Evolutionary conservation across 2,113 vertebrate genomes (phyloP), one percentile per base, ranked within the genome.

Genomic region (Forbesichthys papilliferus): DNA sequence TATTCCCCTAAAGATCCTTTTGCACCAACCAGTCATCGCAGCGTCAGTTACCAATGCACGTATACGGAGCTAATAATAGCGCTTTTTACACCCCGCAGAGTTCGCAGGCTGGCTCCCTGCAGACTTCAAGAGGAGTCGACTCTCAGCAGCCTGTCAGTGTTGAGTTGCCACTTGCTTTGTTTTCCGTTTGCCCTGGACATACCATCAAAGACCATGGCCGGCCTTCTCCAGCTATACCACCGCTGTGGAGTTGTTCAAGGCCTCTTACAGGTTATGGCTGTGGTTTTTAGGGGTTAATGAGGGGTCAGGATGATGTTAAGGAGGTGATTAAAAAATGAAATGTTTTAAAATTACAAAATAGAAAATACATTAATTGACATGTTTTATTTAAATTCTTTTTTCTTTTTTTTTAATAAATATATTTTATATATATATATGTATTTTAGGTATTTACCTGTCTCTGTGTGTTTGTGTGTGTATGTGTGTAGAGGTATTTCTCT

Each of bases 111-210:
- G 77, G 61, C 75, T 57, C 74, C 69, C 3, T 70, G 61, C 48
- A 80, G 65, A 18, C 47, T 3, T 10, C 84, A 84, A 66, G 72
- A 66, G 63, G 81, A 81, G 69, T 66, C 34, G 63, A 83, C 59
- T 79, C 57, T 53, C n/a, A 64, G 71, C 84, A 87, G 76, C 60
- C 69, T 94, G 60, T 81, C 86, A 1, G 20, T 83, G 69, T 78
- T 91, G 80, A 91, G 88, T 89, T 94, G 91, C 87, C 88, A 87
- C 66, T 71, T 94, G 70, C 76, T 94, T 67, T 92, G 92, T 79
- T 89, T 94, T 70, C 93, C 92, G 0, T 92, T 93, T 3, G 87
- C 91, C 60, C 61, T 92, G 82, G 89, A 92, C 55, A 74, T 93
- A 61, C 87, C 88, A 20, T 49, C 84, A 9, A 71, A 46, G 77